Evolutionary conservation across 1,140 invertebrate species (phyloP), one percentile per base, ranked within the genome.

Genomic region (Drosophila sproati): DNA sequence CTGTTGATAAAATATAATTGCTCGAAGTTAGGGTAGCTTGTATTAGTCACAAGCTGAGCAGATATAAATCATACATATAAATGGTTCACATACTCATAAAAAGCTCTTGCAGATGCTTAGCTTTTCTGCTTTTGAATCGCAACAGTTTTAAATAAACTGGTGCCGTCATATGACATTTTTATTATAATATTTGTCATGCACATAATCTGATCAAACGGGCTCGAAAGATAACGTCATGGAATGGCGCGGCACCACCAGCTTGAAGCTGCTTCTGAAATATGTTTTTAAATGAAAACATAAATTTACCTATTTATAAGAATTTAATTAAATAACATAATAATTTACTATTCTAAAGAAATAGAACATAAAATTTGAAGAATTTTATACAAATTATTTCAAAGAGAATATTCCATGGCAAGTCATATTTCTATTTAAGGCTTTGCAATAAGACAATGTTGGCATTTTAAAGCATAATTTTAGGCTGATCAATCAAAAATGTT

Each of bases 121-220:
- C 39, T 43, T 43, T 43, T 43, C 3, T 20, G 10, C 7, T 52
- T 62, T 35, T 61, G 52, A 34, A 12, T 8, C 20, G 43, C 56
- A 37, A 56, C n/a, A 7, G 39, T 50, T 43, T 12, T 48, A 66
- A 34, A 31, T 39, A 32, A 41, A 43, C 6, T 29, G 5, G 45
- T 71, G 61, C 48, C 71, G 80, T 83, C 80, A 82, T 75, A 47
- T 67, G 66, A 48, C 75, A 61, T 43, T 75, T 79, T 79, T 76
- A 63, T 54, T 50, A n/a, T 56, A 41, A 62, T 52, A 37, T 57
- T 61, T 77, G 68, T 81, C 73, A 81, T 71, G 55, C 29, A 32
- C 45, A 57, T n/a, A 12, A 10, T 5, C 4, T 4, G 4, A 10
- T 29, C 12, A 28, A 20, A 4, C 3, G 10, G 31, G 6, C 29